phyloP scores from a whole-genome alignment of 2,113 vertebrate species.

The Helogale parvula region DNA sequence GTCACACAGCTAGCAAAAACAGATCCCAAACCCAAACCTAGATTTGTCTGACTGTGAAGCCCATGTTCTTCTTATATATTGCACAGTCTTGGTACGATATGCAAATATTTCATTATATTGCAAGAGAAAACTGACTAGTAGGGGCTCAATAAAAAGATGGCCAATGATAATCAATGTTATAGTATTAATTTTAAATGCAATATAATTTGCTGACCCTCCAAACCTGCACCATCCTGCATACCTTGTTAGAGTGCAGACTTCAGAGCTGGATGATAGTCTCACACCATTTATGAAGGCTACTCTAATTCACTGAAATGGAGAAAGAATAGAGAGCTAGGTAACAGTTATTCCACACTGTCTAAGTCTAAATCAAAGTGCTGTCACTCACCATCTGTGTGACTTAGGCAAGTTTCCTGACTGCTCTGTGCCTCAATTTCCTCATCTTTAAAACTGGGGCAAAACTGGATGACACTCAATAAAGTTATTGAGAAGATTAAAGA shows the following conservation, averaged over 20 bases:
- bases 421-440: not conserved
- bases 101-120: not conserved
- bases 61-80: not conserved
- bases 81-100: not conserved
- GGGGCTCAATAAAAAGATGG: not conserved
- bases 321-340: not conserved
- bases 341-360: not conserved
- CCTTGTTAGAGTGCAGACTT: not conserved
- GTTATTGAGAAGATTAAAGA: not conserved
- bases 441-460: not conserved
- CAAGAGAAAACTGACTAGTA: not conserved
- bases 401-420: not conserved
- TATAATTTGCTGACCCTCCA: not conserved
- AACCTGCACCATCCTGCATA: not conserved
- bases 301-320: not conserved
- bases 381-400: not conserved
- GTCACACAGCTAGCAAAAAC: not conserved
- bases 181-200: not conserved
- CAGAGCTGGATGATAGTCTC: not conserved
- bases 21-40: not conserved
- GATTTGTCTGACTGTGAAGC: not conserved
- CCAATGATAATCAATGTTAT: not conserved
- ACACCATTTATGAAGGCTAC: not conserved
- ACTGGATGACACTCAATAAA: not conserved
- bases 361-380: not conserved